These are phyloP conservation scores for Drosophila bocki DNA, from an alignment of 1,140 invertebrate genomes.

Conservation along the genomic window DNA sequence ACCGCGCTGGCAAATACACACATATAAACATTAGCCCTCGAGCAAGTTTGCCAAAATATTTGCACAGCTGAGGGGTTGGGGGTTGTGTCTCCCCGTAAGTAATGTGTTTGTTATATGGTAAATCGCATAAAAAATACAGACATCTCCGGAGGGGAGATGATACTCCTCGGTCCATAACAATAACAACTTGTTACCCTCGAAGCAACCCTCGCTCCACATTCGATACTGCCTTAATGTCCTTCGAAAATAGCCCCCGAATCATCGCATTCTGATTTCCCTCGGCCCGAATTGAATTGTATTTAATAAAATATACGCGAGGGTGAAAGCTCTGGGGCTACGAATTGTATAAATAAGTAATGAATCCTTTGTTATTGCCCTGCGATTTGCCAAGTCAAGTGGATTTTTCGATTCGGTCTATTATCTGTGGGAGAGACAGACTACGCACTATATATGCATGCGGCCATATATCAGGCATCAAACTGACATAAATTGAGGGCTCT, in stretches of 20 bases:
- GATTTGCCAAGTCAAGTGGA: slow-evolving; percentile 77
- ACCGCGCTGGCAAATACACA: slow-evolving; percentile 54
- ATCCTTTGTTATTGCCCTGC: slow-evolving; percentile 70
- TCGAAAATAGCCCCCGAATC: slow-evolving; percentile 68
- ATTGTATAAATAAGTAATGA: slow-evolving; percentile 80
- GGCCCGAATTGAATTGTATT: slow-evolving; percentile 77
- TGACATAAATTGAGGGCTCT: slow-evolving; percentile 72
- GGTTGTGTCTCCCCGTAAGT: slow-evolving; percentile 22
- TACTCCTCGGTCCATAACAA: slow-evolving; percentile 57
- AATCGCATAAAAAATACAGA: slow-evolving; percentile 79
- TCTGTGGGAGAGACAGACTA: slow-evolving; percentile 11
- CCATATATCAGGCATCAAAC: slow-evolving; percentile 70
- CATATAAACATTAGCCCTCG: slow-evolving; percentile 69
- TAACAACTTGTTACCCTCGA: slow-evolving; percentile 69
- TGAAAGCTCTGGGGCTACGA: slow-evolving; percentile 19
- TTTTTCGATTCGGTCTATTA: slow-evolving; percentile 54
- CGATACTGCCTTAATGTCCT: slow-evolving; percentile 46
- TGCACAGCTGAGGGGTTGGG: slow-evolving; percentile 50
- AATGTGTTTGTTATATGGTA: slow-evolving; percentile 83
- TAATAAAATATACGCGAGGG: slow-evolving; percentile 75
- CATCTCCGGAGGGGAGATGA: slow-evolving; percentile 21
- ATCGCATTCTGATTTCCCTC: slow-evolving; percentile 26
- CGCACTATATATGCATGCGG: slow-evolving; percentile 6
- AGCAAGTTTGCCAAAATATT: slow-evolving; percentile 76
- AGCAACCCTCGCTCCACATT: slow-evolving; percentile 12